Percentiles rank a stretch among this genome's conserved stretches.
Conservation (phyloP, 2,888 invertebrate species). For the Theretra japonica region DNA sequence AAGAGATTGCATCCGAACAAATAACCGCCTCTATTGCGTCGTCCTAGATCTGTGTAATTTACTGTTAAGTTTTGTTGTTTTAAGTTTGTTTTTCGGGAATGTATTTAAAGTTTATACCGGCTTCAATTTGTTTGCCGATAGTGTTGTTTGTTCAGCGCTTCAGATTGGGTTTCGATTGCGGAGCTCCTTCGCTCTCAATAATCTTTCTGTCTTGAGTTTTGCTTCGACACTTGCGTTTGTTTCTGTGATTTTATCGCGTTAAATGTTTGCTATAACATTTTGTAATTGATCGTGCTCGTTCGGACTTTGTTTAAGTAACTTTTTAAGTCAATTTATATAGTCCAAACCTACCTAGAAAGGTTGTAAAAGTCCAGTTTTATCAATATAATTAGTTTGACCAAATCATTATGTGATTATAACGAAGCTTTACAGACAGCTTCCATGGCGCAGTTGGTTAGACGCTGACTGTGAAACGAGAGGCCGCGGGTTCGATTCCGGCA, state of each 20-base stretch:
- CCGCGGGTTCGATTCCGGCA: too few species aligned
- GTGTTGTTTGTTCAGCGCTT: conserved; percentile 28
- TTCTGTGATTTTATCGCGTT: conserved; percentile 9
- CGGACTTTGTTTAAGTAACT: background rate
- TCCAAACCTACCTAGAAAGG: too few species aligned
- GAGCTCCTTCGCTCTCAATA: conserved; percentile 15
- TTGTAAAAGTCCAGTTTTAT: too few species aligned
- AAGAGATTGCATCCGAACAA: conserved; percentile 82
- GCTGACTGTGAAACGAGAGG: too few species aligned
- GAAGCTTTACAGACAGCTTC: too few species aligned
- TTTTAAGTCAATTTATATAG: background rate
- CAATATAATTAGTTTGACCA: too few species aligned
- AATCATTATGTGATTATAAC: background rate
- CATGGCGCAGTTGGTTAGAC: too few species aligned
- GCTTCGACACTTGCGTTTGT: conserved; percentile 13
- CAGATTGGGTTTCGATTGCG: conserved; percentile 10
- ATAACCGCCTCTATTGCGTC: conserved; percentile 54
- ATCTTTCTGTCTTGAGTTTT: conserved; percentile 15
- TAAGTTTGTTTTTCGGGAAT: conserved; percentile 66
- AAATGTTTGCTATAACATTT: background rate
- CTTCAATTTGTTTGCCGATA: conserved; percentile 16
- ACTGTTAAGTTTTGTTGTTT: conserved; percentile 62
- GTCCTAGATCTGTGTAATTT: conserved; percentile 67
- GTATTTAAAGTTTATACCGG: conserved; percentile 46
- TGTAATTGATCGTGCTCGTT: background rate